A percentile compares a stretch with the other conserved stretches of the same genome.
phyloP scores from a whole-genome alignment of 2,797 vertebrate species.

The Galago senegalensis region DNA sequence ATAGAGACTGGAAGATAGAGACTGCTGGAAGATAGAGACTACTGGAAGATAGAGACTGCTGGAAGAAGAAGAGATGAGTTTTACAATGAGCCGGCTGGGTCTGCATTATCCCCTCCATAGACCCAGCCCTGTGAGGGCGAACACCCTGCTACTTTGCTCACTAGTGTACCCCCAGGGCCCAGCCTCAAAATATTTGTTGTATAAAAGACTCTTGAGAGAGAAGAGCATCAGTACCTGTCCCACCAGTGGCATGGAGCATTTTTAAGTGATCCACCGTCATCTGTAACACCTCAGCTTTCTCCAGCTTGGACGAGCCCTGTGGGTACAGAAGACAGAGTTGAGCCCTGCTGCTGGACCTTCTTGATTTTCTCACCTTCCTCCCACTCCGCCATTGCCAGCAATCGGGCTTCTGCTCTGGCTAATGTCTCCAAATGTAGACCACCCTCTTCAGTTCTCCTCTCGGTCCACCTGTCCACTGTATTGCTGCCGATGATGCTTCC shows the following conservation, averaged over 20 bases:
- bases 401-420: background rate
- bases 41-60: too few relatives aligned
- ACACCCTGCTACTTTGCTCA: background rate
- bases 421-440: background rate
- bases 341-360: fast-evolving
- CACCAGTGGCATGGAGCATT: constrained; percentile 95
- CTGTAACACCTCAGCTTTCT: constrained; percentile 98
- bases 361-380: background rate
- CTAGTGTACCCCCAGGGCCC: background rate
- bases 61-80: background rate
- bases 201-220: background rate
- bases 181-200: background rate
- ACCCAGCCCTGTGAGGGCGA: background rate
- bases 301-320: constrained; percentile 97
- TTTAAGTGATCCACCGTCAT: constrained; percentile 99
- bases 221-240: constrained; percentile 90
- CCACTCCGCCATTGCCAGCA: background rate
- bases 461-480: background rate
- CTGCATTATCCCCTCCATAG: background rate
- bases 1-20: too few relatives aligned
- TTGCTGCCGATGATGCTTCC: background rate
- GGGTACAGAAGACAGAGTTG: constrained; percentile 36
- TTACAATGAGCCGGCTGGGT: background rate
- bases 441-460: background rate
- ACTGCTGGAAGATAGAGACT: too few relatives aligned